Percentiles rank a stretch among this genome's conserved stretches.
These are phyloP conservation scores for Hycleus cichorii DNA, from an alignment of 1,140 invertebrate genomes.

Conservation along the genomic window DNA sequence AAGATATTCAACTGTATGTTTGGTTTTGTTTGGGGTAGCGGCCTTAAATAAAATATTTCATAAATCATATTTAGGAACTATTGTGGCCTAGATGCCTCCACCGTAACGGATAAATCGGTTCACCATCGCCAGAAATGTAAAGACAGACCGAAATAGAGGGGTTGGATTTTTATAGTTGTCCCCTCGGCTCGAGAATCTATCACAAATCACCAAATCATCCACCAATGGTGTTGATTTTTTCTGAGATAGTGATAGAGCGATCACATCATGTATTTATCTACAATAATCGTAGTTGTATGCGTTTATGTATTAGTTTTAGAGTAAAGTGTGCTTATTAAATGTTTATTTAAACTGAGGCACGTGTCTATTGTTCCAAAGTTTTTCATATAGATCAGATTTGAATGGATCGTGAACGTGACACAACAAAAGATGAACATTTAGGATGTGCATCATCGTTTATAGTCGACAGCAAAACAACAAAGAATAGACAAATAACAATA, in stretches of 20 bases:
- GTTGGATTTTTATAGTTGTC: no score
- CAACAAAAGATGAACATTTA: slow-evolving; percentile 4
- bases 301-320: background rate
- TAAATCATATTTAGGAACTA: slow-evolving; percentile 25
- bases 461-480: no score
- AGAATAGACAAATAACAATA: no score
- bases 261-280: no score
- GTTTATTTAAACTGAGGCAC: slow-evolving; percentile 16
- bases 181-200: no score
- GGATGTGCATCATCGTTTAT: no score
- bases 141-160: no score
- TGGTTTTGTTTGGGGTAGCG: slow-evolving; percentile 13
- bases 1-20: slow-evolving; percentile 11
- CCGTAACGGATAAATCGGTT: slow-evolving; percentile 15
- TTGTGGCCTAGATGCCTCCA: slow-evolving; percentile 13
- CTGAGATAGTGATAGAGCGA: no score
- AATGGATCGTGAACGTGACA: slow-evolving; percentile 11
- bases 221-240: no score
- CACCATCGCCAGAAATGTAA: background rate
- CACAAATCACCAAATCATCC: no score
- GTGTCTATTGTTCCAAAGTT: slow-evolving; percentile 7
- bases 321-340: slow-evolving; percentile 9
- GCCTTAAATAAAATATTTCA: slow-evolving; percentile 21
- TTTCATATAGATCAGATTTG: slow-evolving; percentile 9
- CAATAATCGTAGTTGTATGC: no score